These are phyloP conservation scores for Melanostigma gelatinosum DNA, from an alignment of 2,113 vertebrate genomes.

Conservation along the genomic window DNA sequence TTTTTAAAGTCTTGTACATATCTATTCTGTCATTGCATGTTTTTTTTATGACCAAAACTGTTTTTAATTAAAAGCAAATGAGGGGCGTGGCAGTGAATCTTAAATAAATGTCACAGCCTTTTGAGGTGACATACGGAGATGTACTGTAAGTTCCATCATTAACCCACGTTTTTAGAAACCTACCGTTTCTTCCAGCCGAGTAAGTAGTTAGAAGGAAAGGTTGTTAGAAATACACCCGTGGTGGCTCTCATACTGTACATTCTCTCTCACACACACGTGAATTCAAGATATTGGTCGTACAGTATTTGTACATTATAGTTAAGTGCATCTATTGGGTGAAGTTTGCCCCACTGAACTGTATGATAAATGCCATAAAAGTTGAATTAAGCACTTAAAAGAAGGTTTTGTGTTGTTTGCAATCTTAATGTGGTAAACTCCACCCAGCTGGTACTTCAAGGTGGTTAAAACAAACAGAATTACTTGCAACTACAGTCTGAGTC, in stretches of 20 bases:
- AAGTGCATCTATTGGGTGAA: conserved; percentile 41
- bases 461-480: conserved; percentile 40
- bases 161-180: neutral
- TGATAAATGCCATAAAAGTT: conserved; percentile 2
- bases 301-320: conserved; percentile 39
- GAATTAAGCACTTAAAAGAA: conserved; percentile 22
- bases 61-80: neutral
- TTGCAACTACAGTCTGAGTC: conserved; percentile 25
- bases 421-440: conserved; percentile 36
- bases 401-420: conserved; percentile 16
- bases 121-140: neutral
- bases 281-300: conserved; percentile 11
- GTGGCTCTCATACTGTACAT: neutral
- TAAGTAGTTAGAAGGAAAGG: neutral
- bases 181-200: neutral
- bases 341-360: conserved; percentile 22
- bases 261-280: neutral
- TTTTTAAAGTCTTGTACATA: neutral
- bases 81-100: neutral
- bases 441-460: conserved; percentile 31
- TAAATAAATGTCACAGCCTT: conserved; percentile 12
- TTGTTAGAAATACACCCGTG: conserved; percentile 33
- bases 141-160: neutral
- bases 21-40: neutral
- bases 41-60: neutral